These are phyloP conservation scores for Peromyscus melanophrys DNA, from an alignment of 2,797 vertebrate species.

Conservation along the genomic window DNA sequence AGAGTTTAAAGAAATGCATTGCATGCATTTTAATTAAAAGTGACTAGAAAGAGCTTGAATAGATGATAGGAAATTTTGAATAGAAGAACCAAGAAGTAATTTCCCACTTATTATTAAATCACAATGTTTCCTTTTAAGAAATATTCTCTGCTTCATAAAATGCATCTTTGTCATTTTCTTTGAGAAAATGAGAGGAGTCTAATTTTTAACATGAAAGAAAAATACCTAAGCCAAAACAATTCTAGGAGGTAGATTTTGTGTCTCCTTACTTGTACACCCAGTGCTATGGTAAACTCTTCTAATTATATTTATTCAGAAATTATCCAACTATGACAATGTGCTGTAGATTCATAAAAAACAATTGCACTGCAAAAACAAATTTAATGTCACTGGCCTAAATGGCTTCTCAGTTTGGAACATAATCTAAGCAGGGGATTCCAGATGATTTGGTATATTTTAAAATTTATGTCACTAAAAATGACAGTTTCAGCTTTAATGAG, in stretches of 20 bases:
- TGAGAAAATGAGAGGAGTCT: slow-evolving; percentile 70
- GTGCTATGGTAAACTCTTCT: slow-evolving; percentile 44
- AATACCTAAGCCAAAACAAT: slow-evolving; percentile 66
- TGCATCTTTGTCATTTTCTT: slow-evolving; percentile 83
- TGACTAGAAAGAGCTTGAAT: slow-evolving; percentile 71
- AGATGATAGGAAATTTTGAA: slow-evolving; percentile 65
- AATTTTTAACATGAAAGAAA: slow-evolving; percentile 77
- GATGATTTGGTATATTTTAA: slow-evolving; percentile 72
- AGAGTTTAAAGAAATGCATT: slow-evolving; percentile 26
- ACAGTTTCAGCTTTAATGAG: slow-evolving; percentile 72
- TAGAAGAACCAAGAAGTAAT: slow-evolving; percentile 79
- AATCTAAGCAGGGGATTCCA: slow-evolving; percentile 61
- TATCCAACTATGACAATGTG: not conserved
- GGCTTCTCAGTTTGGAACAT: slow-evolving; percentile 65
- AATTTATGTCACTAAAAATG: slow-evolving; percentile 67
- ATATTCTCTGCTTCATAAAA: slow-evolving; percentile 79
- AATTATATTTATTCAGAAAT: slow-evolving; percentile 65
- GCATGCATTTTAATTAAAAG: slow-evolving; percentile 65
- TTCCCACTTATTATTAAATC: slow-evolving; percentile 51
- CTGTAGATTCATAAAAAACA: slow-evolving; percentile 64
- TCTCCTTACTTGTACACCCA: slow-evolving; percentile 19
- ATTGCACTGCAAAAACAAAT: not conserved
- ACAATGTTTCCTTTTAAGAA: slow-evolving; percentile 76
- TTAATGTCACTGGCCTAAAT: slow-evolving; percentile 56
- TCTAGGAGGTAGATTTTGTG: slow-evolving; percentile 67